Evolutionary conservation across 30 jellyfish, hydroid and myxozoan genomes (phyloP), one percentile per base, ranked within the genome.

Genomic region (Haliclystus octoradiatus): DNA sequence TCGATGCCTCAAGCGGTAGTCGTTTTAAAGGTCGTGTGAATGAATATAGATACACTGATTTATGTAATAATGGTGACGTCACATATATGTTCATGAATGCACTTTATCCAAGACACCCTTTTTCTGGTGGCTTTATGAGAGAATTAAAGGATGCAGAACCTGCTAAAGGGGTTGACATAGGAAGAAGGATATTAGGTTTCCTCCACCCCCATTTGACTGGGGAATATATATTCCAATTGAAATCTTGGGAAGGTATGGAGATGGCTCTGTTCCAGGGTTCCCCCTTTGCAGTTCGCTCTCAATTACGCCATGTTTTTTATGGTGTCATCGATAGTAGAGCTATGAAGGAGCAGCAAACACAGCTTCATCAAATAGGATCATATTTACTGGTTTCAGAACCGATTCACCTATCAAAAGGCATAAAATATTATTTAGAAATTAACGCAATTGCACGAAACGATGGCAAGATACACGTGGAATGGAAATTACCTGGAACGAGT

Each of bases 31-130:
- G 94, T 32, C 57, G 68, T 33, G 76, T 87, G 4, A 87, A 87
- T 26, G 85, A 74, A 26, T 87, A 79, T 64, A 34, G 66, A 2
- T 87, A 66, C 32, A 78, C 47, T 2, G 93, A 79, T 52, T 50
- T 80, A 2, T 87, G 88, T 71, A n/a, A 53, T 2, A 57, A 73
- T 25, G 15, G 28, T 2, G 94, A 80, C 50, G 66, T 70, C 13
- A 46, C 34, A 2, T 73, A 72, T 35, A 7, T 80, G 64, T 49
- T 51, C 34, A 79, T 92, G 94, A 73, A 87, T 66, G 77, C 87
- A 2, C 61, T 87, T 33, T 87, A 76, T 70, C 97, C 97, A 9
- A 40, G 52, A 28, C 28, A 33, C 46, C 97, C 97, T 31, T 15
- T 68, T 14, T 66, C 50, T 29, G 86, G 82, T 15, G 73, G 65